Base-by-base conservation (phyloP, 2,113 vertebrate species). In the Pluvialis apricaria region DNA sequence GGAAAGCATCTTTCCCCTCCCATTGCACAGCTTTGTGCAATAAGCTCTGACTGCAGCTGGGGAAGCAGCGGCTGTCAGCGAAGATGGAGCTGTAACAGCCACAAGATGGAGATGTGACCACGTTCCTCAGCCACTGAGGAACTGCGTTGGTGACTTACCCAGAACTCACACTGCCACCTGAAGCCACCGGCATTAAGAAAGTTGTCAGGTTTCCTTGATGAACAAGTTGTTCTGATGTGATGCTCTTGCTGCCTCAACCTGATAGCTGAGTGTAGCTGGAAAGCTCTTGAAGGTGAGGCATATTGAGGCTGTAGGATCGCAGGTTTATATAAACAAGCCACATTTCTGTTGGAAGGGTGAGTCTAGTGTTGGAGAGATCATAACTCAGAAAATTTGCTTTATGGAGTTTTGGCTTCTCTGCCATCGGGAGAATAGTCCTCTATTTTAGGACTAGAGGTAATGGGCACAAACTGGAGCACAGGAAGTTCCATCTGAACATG, bases 91-190 rank as follows among this genome's bases (percentile, higher is more conserved):
- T n/a, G 11, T 70, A 82, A 7, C 92, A 85, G 78, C 97, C 94
- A 94, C 91, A 72, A 96, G 97, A 89, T 95, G 95, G 95, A 75
- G 96, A 87, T 54, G 64, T 95, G 89, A 80, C 68, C 84, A 62
- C 38, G 5, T 62, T 91, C 15, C 4, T 91, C 82, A 83, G 69
- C 31, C 0, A 0, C 45, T 0, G 26, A 34, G 2, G 3, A 11
- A 10, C 24, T 21, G 57, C 60, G 81, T 40, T 28, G 29, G 29
- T 86, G 82, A 19, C 19, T 51, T 14, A 15, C 0, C 5, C 38
- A 64, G 32, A 11, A 54, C 57, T 89, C 57, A 25, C 34, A 7
- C 44, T 6, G 4, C 44, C 71, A 11, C 72, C 45, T 26, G 15
- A 75, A 75, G 28, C 29, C 29, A 5, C 14, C 19, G 1, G 0